Evolutionary conservation across 2,797 vertebrate genomes (phyloP), one percentile per base, ranked within the genome.

Genomic region (Podarcis lilfordi): DNA sequence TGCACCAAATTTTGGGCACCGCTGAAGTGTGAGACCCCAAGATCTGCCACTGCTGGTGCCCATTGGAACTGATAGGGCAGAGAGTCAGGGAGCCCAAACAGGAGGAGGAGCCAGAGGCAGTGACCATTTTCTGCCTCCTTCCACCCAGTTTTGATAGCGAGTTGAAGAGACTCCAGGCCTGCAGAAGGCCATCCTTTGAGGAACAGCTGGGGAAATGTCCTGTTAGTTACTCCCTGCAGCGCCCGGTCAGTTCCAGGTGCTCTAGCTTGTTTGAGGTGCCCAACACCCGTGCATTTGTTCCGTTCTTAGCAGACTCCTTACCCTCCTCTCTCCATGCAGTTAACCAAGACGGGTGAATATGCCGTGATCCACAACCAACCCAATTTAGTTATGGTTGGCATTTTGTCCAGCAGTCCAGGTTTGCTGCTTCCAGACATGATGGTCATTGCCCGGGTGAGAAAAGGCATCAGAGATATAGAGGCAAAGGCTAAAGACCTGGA

Each of bases 401-500:
- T 94, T 76, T 93, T 95, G 0, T 90, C 95, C 37, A 93, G 94
- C 29, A 69, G 85, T 55, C 95, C 95, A 0, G 84, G 82, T 25
- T 81, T 95, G 37, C 55, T 86, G 23, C 80, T 94, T 43, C 96
- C 95, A 0, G 92, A 96, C 84, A 59, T 94, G 77, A 89, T 96
- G 90, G 92, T 96, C 35, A 71, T 95, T 0, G 95, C 93, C 3
- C 82, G 59, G 82, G 93, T 91, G 1, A 35, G 45, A 45, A 40
- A 43, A 88, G 45, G 68, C 7, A 37, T 71, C 43, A 71, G 1
- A 7, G 80, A 0, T 76, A 86, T 3, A 84, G 10, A 3, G 29
- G 35, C 4, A n/a, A 61, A 66, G 3, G 3, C 17, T 17, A 19
- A 66, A 4, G 6, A 2, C 32, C 91, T 96, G 13, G 1, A 88